Conservation (phyloP, 2,797 vertebrate species). For the Tragelaphus oryx region DNA sequence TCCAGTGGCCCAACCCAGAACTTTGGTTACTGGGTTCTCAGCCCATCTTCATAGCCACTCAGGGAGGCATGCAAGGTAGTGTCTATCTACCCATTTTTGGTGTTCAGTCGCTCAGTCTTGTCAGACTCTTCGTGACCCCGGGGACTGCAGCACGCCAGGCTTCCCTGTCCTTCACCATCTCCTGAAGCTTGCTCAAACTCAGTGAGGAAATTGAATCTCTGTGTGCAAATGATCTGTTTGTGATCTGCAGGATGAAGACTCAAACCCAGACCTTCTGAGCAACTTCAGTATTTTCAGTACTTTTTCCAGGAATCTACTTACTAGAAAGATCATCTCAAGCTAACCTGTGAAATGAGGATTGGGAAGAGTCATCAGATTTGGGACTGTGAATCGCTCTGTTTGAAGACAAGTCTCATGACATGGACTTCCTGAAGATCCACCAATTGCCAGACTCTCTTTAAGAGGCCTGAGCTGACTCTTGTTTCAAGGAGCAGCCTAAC, state of each 20-base stretch:
- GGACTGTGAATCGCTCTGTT: not conserved
- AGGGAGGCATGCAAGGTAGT: not conserved
- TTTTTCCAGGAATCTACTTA: not conserved
- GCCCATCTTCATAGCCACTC: not conserved
- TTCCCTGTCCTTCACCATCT: not conserved
- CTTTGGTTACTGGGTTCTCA: not conserved
- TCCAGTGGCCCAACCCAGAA: not conserved
- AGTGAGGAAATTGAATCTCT: not conserved
- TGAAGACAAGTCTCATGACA: not conserved
- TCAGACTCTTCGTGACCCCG: not conserved
- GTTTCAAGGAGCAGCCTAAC: not conserved
- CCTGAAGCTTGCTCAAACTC: not conserved
- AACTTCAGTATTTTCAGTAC: not conserved
- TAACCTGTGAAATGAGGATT: not conserved
- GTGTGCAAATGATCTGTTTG: not conserved
- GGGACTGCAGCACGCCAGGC: not conserved
- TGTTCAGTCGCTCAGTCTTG: not conserved
- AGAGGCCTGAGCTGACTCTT: not conserved
- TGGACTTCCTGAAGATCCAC: not conserved
- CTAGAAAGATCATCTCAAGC: slow-evolving; percentile 2
- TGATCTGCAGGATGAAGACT: not conserved
- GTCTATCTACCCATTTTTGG: not conserved
- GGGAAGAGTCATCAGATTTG: not conserved
- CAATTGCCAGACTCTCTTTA: not conserved
- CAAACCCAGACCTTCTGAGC: not conserved